These are phyloP conservation scores for Sula dactylatra DNA, from an alignment of 2,113 vertebrate genomes.

Conservation along the genomic window DNA sequence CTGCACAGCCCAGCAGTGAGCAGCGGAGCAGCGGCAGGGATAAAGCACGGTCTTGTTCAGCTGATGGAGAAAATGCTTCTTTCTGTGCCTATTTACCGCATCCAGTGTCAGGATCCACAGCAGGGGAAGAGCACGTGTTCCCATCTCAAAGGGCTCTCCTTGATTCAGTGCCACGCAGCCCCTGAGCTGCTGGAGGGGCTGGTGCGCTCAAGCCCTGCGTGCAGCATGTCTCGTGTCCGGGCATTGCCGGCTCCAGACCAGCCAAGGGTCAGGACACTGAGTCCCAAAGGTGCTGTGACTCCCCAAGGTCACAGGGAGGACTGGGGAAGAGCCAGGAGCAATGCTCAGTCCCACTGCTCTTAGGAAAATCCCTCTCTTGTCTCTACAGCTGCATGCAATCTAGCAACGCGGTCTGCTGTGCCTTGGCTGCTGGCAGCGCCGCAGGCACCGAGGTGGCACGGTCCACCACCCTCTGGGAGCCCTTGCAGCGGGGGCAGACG, in stretches of 20 bases:
- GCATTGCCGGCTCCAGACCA: neutral
- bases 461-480: accelerated
- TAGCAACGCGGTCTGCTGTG: accelerated
- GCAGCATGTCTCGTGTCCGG: accelerated
- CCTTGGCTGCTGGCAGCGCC: neutral
- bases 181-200: neutral
- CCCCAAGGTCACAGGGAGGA: neutral
- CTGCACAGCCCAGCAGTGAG: neutral
- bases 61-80: neutral
- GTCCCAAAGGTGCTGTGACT: neutral
- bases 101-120: neutral
- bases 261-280: neutral
- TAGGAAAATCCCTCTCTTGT: neutral
- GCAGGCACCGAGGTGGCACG: accelerated
- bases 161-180: neutral
- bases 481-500: accelerated
- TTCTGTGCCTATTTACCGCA: neutral
- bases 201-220: neutral
- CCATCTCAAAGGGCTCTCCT: neutral
- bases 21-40: neutral
- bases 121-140: neutral
- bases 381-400: neutral
- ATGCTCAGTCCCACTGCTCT: neutral
- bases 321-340: neutral
- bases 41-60: neutral